A percentile compares a stretch with the other conserved stretches of the same genome.
These are phyloP conservation scores for Centropyge bicolor DNA, from an alignment of 2,797 vertebrate species.

Conservation along the genomic window DNA sequence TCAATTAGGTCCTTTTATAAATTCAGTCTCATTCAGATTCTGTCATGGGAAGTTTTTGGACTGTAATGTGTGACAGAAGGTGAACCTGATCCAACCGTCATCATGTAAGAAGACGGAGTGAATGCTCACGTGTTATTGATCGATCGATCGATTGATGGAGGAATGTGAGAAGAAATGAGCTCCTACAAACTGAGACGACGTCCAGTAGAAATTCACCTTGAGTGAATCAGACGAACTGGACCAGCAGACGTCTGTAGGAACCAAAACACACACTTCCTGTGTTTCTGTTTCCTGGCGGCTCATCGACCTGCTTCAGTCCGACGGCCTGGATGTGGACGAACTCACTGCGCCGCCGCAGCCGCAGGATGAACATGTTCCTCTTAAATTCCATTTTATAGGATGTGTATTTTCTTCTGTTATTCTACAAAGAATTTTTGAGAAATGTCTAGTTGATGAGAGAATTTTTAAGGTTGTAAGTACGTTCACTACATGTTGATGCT, in stretches of 20 bases:
- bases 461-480: conserved; percentile 14
- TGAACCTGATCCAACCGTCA: conserved; percentile 3
- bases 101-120: not conserved
- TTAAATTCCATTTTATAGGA: conserved; percentile 32
- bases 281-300: conserved; percentile 18
- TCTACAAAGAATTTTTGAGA: conserved; percentile 32
- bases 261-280: conserved; percentile 3
- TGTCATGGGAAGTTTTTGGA: not conserved
- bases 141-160: not conserved
- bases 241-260: conserved; percentile 1
- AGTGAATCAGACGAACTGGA: not conserved
- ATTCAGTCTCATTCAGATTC: not conserved
- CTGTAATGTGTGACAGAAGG: not conserved
- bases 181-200: conserved; percentile 25
- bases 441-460: not conserved
- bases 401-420: conserved; percentile 41
- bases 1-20: not conserved
- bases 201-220: not conserved
- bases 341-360: not conserved
- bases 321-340: not conserved
- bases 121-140: not conserved
- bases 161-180: conserved; percentile 3
- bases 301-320: not conserved
- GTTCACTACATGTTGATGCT: conserved; percentile 52
- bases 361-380: conserved; percentile 27